Evolutionary conservation across 2,797 vertebrate species (phyloP).

Genomic region (Aldrovandia affinis): DNA sequence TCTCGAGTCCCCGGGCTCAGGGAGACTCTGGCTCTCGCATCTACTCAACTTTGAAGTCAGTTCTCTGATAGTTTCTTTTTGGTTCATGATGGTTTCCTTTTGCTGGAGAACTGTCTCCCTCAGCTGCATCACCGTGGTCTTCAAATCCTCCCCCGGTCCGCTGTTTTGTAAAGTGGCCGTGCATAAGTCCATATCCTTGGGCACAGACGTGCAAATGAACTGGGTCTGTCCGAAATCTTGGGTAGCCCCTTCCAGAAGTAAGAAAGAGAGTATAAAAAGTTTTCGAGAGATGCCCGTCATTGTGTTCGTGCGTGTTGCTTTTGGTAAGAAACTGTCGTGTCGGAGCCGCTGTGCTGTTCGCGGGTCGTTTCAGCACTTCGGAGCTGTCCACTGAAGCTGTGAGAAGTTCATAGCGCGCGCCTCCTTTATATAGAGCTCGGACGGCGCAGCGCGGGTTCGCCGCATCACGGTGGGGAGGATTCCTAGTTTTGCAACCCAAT

Average conservation of each 20-base stretch:
- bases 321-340: not conserved
- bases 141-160: constrained; percentile 87
- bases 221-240: constrained; percentile 90
- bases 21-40: constrained; percentile 88
- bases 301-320: constrained; percentile 54
- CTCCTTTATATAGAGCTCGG: constrained; percentile 78
- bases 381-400: constrained; percentile 76
- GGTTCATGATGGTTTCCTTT: constrained; percentile 94
- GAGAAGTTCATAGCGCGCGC: constrained; percentile 61
- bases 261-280: constrained; percentile 76
- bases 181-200: constrained; percentile 93
- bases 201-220: constrained; percentile 96
- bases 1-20: constrained; percentile 73
- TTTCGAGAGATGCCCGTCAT: constrained; percentile 69
- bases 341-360: constrained; percentile 7
- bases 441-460: constrained; percentile 63
- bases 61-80: constrained; percentile 93
- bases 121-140: constrained; percentile 88
- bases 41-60: constrained; percentile 90
- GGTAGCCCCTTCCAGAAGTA: constrained; percentile 66
- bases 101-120: constrained; percentile 94
- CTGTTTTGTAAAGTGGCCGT: constrained; percentile 85
- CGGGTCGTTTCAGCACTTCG: constrained; percentile 67
- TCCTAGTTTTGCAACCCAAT: constrained; percentile 67
- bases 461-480: constrained; percentile 78